Evolutionary conservation across 2,888 invertebrate genomes (phyloP).

Genomic region (Metallyticus violacea): DNA sequence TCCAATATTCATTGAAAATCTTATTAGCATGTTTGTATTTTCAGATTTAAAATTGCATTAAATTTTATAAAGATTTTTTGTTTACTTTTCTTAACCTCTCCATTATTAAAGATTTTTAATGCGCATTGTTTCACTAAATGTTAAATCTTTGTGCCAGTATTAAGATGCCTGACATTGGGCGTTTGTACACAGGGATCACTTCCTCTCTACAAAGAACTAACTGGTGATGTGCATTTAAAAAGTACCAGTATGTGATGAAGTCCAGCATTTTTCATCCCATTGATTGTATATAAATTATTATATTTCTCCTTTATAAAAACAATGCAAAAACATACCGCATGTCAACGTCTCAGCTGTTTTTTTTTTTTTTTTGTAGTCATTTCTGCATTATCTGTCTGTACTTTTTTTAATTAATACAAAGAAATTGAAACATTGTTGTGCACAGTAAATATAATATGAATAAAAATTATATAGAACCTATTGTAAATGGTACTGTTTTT

Average conservation of each 20-base stretch:
- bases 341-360: slow-evolving; percentile 24
- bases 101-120: not conserved
- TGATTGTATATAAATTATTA: slow-evolving; percentile 27
- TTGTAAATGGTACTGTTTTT: slow-evolving; percentile 31
- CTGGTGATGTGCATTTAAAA: slow-evolving; percentile 6
- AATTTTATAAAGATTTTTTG: not conserved
- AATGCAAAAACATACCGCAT: slow-evolving; percentile 8
- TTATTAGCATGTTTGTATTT: not conserved
- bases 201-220: not conserved
- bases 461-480: slow-evolving; percentile 35
- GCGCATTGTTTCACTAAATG: not conserved
- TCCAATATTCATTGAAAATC: slow-evolving; percentile 2
- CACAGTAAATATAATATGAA: slow-evolving; percentile 36
- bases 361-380: slow-evolving; percentile 31
- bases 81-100: not conserved
- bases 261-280: slow-evolving; percentile 33
- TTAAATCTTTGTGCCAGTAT: not conserved
- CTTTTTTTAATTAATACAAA: slow-evolving; percentile 34
- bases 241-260: slow-evolving; percentile 27
- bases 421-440: slow-evolving; percentile 34
- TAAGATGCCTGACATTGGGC: not conserved
- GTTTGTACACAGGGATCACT: not conserved
- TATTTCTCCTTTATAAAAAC: slow-evolving; percentile 26
- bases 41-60: not conserved
- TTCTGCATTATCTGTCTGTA: slow-evolving; percentile 33